Evolutionary conservation across 2,797 vertebrate genomes (phyloP).

Genomic region (Mormyrus hasselquistii): DNA sequence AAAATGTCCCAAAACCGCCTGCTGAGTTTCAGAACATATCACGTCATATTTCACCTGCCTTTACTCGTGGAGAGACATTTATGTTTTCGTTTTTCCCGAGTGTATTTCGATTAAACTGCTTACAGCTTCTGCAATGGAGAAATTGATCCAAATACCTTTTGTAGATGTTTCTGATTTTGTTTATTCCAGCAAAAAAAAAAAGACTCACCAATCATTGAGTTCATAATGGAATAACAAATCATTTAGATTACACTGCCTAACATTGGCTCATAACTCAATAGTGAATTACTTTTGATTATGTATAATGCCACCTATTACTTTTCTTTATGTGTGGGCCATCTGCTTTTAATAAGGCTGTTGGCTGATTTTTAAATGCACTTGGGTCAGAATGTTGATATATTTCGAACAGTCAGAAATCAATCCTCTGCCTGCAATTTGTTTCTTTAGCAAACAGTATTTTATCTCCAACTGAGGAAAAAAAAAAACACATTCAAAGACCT

Average conservation of each 20-base stretch:
- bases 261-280: constrained; percentile 15
- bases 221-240: constrained; percentile 16
- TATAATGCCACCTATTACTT: constrained; percentile 1
- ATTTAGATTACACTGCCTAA: constrained; percentile 11
- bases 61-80: not conserved
- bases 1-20: not conserved
- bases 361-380: constrained; percentile 16
- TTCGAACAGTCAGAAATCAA: not conserved
- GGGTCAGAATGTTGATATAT: constrained; percentile 19
- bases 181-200: constrained; percentile 4
- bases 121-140: not conserved
- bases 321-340: not conserved
- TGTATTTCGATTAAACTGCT: constrained; percentile 13
- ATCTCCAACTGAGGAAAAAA: not conserved
- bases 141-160: constrained; percentile 7
- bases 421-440: constrained; percentile 6
- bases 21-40: not conserved
- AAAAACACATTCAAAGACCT: not conserved
- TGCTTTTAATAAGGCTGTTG: constrained; percentile 3
- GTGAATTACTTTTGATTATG: constrained; percentile 16
- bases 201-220: not conserved
- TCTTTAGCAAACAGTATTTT: constrained; percentile 15
- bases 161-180: constrained; percentile 13
- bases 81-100: not conserved
- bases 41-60: not conserved